Percentiles rank a stretch among this genome's conserved stretches.
phyloP scores from a whole-genome alignment of 1,140 invertebrate genomes.

The Drosophila equinoxialis region DNA sequence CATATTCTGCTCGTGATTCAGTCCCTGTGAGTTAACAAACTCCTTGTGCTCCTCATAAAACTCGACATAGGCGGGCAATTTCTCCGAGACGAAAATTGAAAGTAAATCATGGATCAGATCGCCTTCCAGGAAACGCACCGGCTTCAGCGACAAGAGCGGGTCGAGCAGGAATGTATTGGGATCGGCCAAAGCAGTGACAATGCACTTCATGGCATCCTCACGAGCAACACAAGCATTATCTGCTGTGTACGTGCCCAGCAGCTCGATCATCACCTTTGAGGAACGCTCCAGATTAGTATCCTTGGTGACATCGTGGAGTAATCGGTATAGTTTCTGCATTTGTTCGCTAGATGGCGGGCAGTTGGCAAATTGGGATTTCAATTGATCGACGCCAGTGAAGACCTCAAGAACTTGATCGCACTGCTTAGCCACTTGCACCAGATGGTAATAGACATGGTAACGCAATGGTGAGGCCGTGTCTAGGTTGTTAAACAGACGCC shows the following conservation, averaged over 20 bases:
- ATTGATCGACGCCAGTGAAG: constrained; percentile 90
- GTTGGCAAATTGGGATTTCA: constrained; percentile 92
- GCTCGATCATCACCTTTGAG: constrained; percentile 97
- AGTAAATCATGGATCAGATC: constrained; percentile 97
- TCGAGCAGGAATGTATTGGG: constrained; percentile 97
- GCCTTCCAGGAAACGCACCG: constrained; percentile 97
- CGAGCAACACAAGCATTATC: constrained; percentile 98
- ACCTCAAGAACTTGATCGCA: constrained; percentile 93
- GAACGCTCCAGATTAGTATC: constrained; percentile 92
- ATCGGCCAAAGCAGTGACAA: constrained; percentile 96
- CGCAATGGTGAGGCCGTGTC: constrained; percentile 92
- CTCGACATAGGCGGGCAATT: constrained; percentile 93
- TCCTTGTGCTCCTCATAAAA: constrained; percentile 97
- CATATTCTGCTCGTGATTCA: constrained; percentile 97
- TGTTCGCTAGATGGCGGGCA: constrained; percentile 95
- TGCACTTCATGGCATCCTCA: constrained; percentile 98
- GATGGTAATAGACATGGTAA: constrained; percentile 96
- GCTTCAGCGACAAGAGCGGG: constrained; percentile 95
- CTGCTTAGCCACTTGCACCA: constrained; percentile 94
- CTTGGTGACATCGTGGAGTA: constrained; percentile 93
- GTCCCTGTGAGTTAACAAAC: constrained; percentile 94
- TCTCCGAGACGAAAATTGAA: constrained; percentile 98
- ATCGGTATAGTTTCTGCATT: constrained; percentile 94
- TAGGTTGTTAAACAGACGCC: constrained; percentile 95
- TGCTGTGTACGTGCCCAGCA: constrained; percentile 97